Conservation (phyloP, 2,113 vertebrate genomes). For the Lepidothrix coronata region DNA sequence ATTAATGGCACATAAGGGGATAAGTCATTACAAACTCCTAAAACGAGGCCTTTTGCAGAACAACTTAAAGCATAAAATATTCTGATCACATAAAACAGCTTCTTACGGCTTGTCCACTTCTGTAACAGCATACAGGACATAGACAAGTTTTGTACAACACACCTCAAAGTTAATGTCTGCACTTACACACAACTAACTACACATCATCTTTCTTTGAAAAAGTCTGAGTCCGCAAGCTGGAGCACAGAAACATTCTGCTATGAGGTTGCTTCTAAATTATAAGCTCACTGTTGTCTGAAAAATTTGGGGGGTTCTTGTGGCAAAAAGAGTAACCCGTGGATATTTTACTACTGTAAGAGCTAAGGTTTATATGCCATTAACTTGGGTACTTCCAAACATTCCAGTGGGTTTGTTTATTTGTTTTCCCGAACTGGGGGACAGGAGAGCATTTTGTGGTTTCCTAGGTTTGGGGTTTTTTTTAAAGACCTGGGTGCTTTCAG, state of each 20-base stretch:
- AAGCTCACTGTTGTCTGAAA: background rate
- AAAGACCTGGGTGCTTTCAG: accelerated
- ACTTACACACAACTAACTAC: background rate
- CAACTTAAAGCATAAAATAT: background rate
- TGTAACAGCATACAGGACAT: background rate
- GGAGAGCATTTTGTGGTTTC: background rate
- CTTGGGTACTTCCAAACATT: background rate
- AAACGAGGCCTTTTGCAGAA: background rate
- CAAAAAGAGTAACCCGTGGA: background rate
- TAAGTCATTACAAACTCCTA: background rate
- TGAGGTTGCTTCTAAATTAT: background rate
- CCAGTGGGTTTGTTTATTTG: background rate
- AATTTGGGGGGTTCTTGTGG: background rate
- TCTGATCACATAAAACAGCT: background rate
- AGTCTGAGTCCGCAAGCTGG: background rate
- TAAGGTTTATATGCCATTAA: background rate
- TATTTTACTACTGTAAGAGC: background rate
- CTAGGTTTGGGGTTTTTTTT: background rate
- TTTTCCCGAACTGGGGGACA: background rate
- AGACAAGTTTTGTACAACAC: background rate
- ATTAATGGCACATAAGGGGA: background rate
- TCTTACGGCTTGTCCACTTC: background rate
- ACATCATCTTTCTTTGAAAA: background rate
- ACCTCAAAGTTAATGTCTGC: background rate
- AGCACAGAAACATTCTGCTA: background rate